These are phyloP conservation scores for Premnoplex brunnescens DNA, from an alignment of 2,797 vertebrate genomes.

Conservation along the genomic window DNA sequence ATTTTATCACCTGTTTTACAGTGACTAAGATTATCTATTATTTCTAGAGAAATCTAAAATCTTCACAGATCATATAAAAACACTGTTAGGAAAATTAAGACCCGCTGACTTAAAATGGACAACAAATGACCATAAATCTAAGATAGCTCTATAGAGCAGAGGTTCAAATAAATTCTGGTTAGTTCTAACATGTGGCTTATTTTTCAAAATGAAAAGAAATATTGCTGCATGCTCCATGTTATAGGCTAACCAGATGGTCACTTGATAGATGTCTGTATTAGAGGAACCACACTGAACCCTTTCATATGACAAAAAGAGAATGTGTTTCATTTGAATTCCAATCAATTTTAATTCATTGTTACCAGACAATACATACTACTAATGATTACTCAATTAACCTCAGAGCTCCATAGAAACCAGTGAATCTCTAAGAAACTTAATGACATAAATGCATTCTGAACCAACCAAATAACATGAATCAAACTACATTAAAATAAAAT, in stretches of 20 bases:
- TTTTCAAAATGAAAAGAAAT: neutral
- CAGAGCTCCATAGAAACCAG: conserved; percentile 34
- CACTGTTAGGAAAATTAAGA: neutral
- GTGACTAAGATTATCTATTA: neutral
- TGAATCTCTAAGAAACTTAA: conserved; percentile 14
- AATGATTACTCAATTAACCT: conserved; percentile 67
- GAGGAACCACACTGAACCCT: neutral
- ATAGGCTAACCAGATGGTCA: neutral
- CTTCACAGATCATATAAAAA: neutral
- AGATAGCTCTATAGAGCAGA: neutral
- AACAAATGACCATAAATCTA: neutral
- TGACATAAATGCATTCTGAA: conserved; percentile 8
- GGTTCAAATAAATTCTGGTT: neutral
- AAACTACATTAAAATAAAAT: conserved; percentile 36
- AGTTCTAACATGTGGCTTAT: neutral
- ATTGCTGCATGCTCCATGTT: neutral
- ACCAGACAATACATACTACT: conserved; percentile 47
- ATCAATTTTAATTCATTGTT: conserved; percentile 66
- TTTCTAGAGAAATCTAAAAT: neutral
- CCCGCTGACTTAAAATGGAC: neutral
- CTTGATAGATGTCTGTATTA: neutral
- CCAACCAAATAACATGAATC: neutral
- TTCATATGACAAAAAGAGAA: conserved; percentile 7
- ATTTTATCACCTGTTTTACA: neutral
- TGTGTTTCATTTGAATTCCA: conserved; percentile 22